phyloP scores from a whole-genome alignment of 2,113 vertebrate species.

The Cathartes aura region DNA sequence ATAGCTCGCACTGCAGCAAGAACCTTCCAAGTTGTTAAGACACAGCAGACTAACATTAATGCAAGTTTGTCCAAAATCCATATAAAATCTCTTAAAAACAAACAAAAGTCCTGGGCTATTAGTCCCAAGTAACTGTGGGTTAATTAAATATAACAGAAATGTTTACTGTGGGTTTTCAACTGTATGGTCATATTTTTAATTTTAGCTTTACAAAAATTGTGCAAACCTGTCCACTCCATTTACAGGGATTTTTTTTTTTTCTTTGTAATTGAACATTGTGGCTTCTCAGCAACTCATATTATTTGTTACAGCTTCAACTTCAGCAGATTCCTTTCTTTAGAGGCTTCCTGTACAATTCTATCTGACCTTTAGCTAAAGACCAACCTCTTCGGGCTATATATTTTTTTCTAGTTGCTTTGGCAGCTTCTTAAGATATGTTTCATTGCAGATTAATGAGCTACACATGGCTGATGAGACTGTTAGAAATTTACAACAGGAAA shows the following conservation, averaged over 20 bases:
- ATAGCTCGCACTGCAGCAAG: neutral
- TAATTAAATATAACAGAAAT: neutral
- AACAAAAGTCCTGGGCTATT: neutral
- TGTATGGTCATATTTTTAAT: neutral
- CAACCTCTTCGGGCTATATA: slow-evolving; percentile 22
- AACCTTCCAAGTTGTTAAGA: neutral
- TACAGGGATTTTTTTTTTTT: neutral
- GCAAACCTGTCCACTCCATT: neutral
- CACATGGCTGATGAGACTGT: slow-evolving; percentile 53
- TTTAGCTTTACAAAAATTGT: neutral
- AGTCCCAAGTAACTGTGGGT: neutral
- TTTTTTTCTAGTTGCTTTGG: slow-evolving; percentile 44
- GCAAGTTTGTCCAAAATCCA: neutral
- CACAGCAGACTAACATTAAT: neutral
- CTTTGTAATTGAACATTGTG: neutral
- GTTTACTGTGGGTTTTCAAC: neutral
- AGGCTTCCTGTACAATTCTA: slow-evolving; percentile 56
- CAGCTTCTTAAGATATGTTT: slow-evolving; percentile 48
- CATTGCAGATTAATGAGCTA: slow-evolving; percentile 48
- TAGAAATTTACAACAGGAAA: slow-evolving; percentile 42
- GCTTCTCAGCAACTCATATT: slow-evolving; percentile 21
- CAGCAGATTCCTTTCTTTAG: slow-evolving; percentile 62
- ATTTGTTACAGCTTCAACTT: slow-evolving; percentile 35
- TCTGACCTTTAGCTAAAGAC: slow-evolving; percentile 59
- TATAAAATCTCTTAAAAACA: neutral